phyloP scores from a whole-genome alignment of 2,113 vertebrate species.

The Micromys minutus region DNA sequence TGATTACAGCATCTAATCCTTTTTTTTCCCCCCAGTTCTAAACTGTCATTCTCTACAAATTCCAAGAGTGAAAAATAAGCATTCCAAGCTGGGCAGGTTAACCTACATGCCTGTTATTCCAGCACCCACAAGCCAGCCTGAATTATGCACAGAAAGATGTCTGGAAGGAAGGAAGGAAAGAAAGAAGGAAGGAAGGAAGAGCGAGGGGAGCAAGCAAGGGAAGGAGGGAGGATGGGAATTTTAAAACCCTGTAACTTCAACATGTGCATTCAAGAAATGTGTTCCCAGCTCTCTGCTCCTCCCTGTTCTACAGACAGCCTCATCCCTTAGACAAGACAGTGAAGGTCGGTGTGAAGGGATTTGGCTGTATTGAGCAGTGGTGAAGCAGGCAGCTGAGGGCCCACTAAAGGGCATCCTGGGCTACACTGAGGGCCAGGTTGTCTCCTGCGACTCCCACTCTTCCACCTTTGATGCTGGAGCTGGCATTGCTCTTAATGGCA shows the following conservation, averaged over 20 bases:
- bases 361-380: too few relatives aligned
- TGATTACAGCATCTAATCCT: background rate
- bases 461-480: too few relatives aligned
- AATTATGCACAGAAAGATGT: background rate
- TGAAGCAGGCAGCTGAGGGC: too few relatives aligned
- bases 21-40: conserved; percentile 50
- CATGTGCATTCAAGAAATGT: conserved; percentile 15
- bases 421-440: too few relatives aligned
- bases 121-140: background rate
- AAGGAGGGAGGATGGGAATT: background rate
- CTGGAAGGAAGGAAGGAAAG: background rate
- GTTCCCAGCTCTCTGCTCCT: too few relatives aligned
- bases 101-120: background rate
- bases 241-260: conserved; percentile 10
- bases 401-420: too few relatives aligned
- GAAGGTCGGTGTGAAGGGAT: too few relatives aligned
- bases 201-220: background rate
- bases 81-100: background rate
- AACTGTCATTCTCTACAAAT: conserved; percentile 44
- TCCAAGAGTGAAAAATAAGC: conserved; percentile 29
- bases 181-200: background rate
- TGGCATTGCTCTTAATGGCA: too few relatives aligned
- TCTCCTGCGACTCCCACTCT: too few relatives aligned
- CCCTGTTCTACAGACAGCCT: too few relatives aligned
- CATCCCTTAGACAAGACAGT: too few relatives aligned